These are phyloP conservation scores for Podarcis siculus DNA, from an alignment of 2,797 vertebrate species.

Conservation along the genomic window DNA sequence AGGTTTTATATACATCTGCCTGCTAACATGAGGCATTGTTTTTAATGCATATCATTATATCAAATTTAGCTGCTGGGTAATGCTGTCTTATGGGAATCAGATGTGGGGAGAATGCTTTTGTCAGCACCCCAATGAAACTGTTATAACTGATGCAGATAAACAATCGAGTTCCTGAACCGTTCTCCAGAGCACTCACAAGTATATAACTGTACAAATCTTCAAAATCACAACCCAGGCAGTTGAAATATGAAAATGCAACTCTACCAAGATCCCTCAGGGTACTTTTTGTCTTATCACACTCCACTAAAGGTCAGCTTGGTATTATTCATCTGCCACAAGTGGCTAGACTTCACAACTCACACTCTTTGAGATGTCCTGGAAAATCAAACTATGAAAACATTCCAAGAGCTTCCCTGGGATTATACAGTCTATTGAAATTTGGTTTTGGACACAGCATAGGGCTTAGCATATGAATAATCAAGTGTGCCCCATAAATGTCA, in stretches of 20 bases:
- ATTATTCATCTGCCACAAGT: conserved; percentile 54
- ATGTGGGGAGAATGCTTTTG: too few relatives aligned
- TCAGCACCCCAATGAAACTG: neutral
- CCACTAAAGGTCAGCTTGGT: conserved; percentile 51
- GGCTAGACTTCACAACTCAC: conserved; percentile 41
- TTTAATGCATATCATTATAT: neutral
- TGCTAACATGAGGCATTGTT: neutral
- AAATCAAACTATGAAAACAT: conserved; percentile 62
- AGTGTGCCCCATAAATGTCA: conserved; percentile 41
- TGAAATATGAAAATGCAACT: conserved; percentile 52
- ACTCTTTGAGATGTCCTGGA: conserved; percentile 38
- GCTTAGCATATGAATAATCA: neutral
- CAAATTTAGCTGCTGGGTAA: neutral
- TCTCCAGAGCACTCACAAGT: conserved; percentile 20
- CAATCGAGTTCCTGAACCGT: conserved; percentile 6
- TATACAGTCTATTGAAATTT: conserved; percentile 52
- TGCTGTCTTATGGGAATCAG: too few relatives aligned
- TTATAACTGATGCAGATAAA: neutral
- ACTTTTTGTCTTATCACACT: conserved; percentile 43
- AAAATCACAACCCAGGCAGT: conserved; percentile 49
- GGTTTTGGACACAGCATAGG: conserved; percentile 28
- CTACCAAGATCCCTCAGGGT: conserved; percentile 47
- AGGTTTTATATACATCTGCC: neutral
- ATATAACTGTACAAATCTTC: conserved; percentile 27
- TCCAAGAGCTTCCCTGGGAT: conserved; percentile 39